Evolutionary conservation across 2,113 vertebrate species (phyloP).

Genomic region (Poicephalus gulielmi): DNA sequence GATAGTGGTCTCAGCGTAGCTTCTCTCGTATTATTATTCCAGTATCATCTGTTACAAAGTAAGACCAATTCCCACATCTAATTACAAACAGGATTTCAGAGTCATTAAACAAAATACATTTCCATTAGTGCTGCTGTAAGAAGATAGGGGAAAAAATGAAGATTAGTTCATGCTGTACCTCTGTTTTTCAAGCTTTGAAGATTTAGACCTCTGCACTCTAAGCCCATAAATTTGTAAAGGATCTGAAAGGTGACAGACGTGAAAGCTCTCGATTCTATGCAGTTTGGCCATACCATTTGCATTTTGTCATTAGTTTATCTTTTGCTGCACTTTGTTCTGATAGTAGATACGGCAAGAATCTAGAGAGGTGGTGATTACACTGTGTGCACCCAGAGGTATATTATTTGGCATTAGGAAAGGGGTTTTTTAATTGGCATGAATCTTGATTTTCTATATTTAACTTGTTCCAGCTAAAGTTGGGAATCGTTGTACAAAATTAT

Average conservation of each 20-base stretch:
- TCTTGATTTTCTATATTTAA: not conserved
- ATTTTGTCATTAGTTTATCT: conserved; percentile 52
- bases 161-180: conserved; percentile 76
- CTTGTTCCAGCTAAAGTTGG: not conserved
- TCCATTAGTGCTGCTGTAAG: conserved; percentile 85
- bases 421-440: not conserved
- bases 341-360: conserved; percentile 35
- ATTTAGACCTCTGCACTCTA: conserved; percentile 69
- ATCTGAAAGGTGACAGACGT: conserved; percentile 60
- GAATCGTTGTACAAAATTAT: conserved; percentile 15
- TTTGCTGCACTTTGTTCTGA: conserved; percentile 38
- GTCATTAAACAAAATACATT: conserved; percentile 91
- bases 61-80: conserved; percentile 93
- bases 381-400: not conserved
- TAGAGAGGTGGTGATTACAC: not conserved
- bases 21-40: conserved; percentile 89
- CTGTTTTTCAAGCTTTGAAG: conserved; percentile 72
- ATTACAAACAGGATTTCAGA: conserved; percentile 92
- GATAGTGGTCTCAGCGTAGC: conserved; percentile 79
- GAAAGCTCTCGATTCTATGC: conserved; percentile 36
- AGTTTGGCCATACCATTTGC: conserved; percentile 32
- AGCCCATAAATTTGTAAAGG: conserved; percentile 71
- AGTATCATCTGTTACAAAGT: conserved; percentile 92
- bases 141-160: conserved; percentile 72
- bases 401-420: not conserved